These are phyloP conservation scores for Proterorhinus semilunaris DNA, from an alignment of 2,113 vertebrate genomes.

Conservation along the genomic window DNA sequence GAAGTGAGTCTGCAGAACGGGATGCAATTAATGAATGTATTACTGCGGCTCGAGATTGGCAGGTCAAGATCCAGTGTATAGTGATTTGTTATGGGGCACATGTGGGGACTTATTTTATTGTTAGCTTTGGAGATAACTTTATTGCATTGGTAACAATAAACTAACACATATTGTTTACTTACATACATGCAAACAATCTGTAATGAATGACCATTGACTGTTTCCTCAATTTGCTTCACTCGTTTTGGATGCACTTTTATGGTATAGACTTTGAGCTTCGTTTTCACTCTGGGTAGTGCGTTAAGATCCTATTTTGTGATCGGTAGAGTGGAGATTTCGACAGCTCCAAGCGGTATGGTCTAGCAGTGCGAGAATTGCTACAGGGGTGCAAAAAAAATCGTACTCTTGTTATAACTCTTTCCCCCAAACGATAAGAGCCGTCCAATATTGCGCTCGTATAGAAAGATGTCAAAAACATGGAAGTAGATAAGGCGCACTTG, in stretches of 20 bases:
- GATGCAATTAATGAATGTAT: constrained; percentile 73
- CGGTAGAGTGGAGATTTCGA: neutral
- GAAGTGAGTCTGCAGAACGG: constrained; percentile 57
- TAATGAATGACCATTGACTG: no score
- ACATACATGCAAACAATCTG: no score
- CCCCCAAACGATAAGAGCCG: constrained; percentile 37
- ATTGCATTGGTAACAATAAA: no score
- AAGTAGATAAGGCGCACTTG: constrained; percentile 40
- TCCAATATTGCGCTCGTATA: constrained; percentile 24
- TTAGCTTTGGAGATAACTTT: neutral
- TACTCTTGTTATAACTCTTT: constrained; percentile 34
- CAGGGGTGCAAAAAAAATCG: constrained; percentile 27
- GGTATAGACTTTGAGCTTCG: neutral
- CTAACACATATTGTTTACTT: no score
- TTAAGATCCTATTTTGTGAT: neutral
- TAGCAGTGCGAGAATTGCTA: constrained; percentile 13
- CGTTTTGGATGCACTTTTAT: neutral
- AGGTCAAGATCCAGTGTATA: constrained; percentile 35
- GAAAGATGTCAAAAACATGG: constrained; percentile 46
- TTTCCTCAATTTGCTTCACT: neutral
- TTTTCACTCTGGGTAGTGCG: neutral
- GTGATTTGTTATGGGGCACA: constrained; percentile 39
- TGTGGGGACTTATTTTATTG: neutral
- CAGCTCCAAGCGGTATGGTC: neutral
- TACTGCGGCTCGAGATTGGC: constrained; percentile 54